Evolutionary conservation across 2,113 vertebrate genomes (phyloP), one percentile per base, ranked within the genome.

Genomic region (Morone chrysops): DNA sequence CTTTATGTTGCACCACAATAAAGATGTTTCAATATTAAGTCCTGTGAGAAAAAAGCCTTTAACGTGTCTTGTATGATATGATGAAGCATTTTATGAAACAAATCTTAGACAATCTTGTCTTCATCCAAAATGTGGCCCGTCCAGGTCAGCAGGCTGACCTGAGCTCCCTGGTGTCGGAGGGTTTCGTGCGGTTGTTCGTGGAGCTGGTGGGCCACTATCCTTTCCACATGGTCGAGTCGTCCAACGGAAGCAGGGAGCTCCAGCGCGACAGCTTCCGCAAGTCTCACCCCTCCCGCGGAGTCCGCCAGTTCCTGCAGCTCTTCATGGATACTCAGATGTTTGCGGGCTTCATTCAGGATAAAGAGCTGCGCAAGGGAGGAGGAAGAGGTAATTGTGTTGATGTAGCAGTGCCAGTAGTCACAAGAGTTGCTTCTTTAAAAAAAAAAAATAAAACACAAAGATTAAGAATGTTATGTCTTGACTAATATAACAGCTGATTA

Each of bases 251-350:
- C 81, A 92, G 96, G 0, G 94, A 96, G 53, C 96, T 99, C 50
- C 97, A 97, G 90, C 94, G 97, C 6, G 98, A 99, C 2, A 94
- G 82, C 4, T 99, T 99, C 92, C 94, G 96, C 2, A 99, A 97
- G n/a, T 96, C 95, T 6, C 98, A 98, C 47, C 96, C 94, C 2
- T 99, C 98, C 0, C 96, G 97, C 0, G 96, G 93, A 0, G 96
- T 96, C 6, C 96, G 97, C 2, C 97, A 97, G 76, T 98, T 99
- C 90, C 94, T 99, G 90, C 97, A 97, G 88, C 95, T 97, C 87
- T 99, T 99, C 94, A 99, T 99, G 98, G 97, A 99, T 43, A 99
- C 98, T 0, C 98, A 99, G 93, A 99, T 99, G 98, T 99, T 99
- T 12, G 97, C 98, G 0, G 98, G 98, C 40, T 99, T 99, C 93